Base-by-base conservation (phyloP, 1,140 invertebrate genomes). In the Bombus vancouverensis region DNA sequence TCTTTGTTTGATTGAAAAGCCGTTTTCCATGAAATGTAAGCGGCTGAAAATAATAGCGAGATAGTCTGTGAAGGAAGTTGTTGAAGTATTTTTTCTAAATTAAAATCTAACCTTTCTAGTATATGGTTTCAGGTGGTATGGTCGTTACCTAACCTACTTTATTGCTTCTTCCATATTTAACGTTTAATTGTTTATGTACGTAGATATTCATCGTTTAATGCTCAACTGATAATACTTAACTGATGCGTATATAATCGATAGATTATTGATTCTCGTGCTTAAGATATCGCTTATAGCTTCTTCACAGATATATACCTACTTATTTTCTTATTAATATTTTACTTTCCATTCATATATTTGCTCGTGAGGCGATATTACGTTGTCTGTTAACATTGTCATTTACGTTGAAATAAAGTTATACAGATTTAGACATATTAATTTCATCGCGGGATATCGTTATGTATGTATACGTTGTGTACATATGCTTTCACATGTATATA, bases 71-170 rank as follows among this genome's bases (percentile, higher is more conserved):
- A 53, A 53, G 47, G 5, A 22, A 8, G 47, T 53, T 53, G 5
- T 53, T 8, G 47, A 22, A 22, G 47, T 53, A 53, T 22, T 53
- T 37, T 32, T 65, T 37, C 13, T 13, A 18, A 70, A 34, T 70
- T 34, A 25, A 39, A 44, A 70, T 65, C 34, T 83, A 83, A 83
- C 81, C 81, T 83, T 77, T 57, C 28, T 42, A 44, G 2, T 18
- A 2, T 18, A 57, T 34, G 28, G 22, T 70, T 37, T 53, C 44
- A 32, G 28, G 5, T 37, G 71, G 25, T 42, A 32, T 28, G 53
- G 28, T 75, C 37, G 28, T 83, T 76, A 47, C 37, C 65, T 57
- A 70, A 83, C 44, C 65, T 83, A 78, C 12, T 77, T 83, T 78
- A n/a, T 66, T 65, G 5, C 22, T 8, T 28, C 32, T 37, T 2